Evolutionary conservation across 1,140 invertebrate genomes (phyloP), one percentile per base, ranked within the genome.

Genomic region (Reticulitermes speratus): DNA sequence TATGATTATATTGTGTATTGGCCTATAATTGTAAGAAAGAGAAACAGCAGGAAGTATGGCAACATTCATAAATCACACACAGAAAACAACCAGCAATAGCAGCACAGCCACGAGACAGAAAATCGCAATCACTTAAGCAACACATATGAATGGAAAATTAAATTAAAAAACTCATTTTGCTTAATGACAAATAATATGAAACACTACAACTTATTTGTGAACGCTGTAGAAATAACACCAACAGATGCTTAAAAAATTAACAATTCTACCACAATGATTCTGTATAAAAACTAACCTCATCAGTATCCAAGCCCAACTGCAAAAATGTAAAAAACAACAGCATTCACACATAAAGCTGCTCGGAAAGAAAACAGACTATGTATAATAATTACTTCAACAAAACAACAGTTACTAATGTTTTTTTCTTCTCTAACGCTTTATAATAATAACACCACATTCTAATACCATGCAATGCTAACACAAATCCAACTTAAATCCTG

Each of bases 261-360:
- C 0, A 84, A 44, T 44, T 88, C 88, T 86, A 30, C 9, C 65
- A 75, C n/a, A 75, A 75, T 75, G 25, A 25, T 75, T 75, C n/a
- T 30, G n/a, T 75, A 75, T 75, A n/a, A 65, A n/a, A 91, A 92
- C 95, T 96, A 96, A 92, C 95, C 95, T 96, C 95, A 93, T 96
- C 95, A 93, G 95, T 95, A 94, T 96, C 95, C 95, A 96, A 95
- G 95, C 95, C 95, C 94, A 96, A 95, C 95, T 96, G 95, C 93
- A 88, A 88, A 83, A 88, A 86, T 83, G n/a, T 85, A 44, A 59
- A 85, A 55, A 44, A 85, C 44, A 85, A 44, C 52, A 44, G 30
- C 48, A 75, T 52, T 55, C 52, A 82, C 38, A 85, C 45, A 85
- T 69, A 30, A 45, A 45, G 44, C 83, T 85, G 23, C 48, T 44